Percentiles rank a stretch among this genome's conserved stretches.
These are phyloP conservation scores for Corapipo altera DNA, from an alignment of 2,113 vertebrate genomes.

Conservation along the genomic window DNA sequence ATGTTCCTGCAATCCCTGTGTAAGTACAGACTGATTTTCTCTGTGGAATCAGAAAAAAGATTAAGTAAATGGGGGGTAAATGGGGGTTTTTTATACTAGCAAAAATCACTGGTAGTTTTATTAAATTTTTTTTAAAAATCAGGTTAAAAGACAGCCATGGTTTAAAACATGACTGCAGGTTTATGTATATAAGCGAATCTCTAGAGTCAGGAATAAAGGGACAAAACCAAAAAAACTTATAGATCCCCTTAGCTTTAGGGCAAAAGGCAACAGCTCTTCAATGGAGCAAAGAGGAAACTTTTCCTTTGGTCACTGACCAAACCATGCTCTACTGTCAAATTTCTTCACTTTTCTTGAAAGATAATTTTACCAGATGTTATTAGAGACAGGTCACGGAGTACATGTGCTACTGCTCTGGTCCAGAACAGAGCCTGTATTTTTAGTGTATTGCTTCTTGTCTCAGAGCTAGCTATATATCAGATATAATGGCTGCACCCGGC, in stretches of 20 bases:
- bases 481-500: neutral
- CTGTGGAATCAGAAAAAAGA: neutral
- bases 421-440: neutral
- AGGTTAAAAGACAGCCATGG: neutral
- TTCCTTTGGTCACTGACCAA: neutral
- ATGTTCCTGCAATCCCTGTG: neutral
- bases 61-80: neutral
- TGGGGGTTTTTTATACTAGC: neutral
- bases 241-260: neutral
- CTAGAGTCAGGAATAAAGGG: neutral
- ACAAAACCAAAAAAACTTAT: neutral
- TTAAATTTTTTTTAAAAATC: neutral
- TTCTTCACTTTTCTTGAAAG: neutral
- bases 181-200: neutral
- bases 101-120: neutral
- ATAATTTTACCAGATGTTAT: neutral
- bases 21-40: neutral
- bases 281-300: neutral
- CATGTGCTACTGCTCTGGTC: neutral
- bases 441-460: neutral
- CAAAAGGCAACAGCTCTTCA: neutral
- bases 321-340: neutral
- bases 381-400: neutral
- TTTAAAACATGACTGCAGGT: neutral
- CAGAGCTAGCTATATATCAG: neutral